phyloP scores from a whole-genome alignment of 30 jellyfish, hydroid and myxozoan genomes.

The Catostylus mosaicus region DNA sequence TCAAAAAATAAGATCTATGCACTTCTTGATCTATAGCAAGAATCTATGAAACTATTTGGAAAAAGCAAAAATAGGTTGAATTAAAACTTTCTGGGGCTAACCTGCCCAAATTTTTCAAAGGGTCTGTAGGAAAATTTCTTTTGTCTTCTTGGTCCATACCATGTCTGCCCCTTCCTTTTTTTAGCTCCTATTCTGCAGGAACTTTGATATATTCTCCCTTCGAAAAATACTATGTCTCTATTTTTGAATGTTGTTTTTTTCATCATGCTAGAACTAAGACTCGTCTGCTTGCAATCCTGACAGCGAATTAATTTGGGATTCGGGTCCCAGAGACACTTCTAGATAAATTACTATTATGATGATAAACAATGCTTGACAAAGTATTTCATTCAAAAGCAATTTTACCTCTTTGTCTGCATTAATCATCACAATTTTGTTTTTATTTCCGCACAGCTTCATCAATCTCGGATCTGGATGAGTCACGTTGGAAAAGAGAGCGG shows the following conservation, averaged over 20 bases:
- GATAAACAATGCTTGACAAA: no score
- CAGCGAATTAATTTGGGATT: neutral
- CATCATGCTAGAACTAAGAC: neutral
- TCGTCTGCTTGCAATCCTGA: neutral
- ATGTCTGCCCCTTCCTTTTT: no score
- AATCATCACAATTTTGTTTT: no score
- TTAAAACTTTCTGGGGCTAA: no score
- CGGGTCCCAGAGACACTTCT: neutral
- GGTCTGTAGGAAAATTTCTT: no score
- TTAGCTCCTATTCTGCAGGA: no score
- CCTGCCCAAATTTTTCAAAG: no score
- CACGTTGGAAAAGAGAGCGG: slow-evolving; percentile 17
- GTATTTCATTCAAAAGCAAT: neutral
- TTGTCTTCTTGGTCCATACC: no score
- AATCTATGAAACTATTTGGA: no score
- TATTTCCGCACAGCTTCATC: slow-evolving; percentile 24
- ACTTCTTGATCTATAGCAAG: neutral
- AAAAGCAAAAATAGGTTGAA: no score
- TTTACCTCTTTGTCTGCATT: no score
- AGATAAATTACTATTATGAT: neutral
- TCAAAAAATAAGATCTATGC: neutral
- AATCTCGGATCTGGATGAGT: slow-evolving; percentile 2
- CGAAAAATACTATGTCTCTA: neutral
- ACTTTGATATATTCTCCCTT: neutral
- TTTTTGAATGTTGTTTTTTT: neutral